These are phyloP conservation scores for Oscheius sp. DNA, from an alignment of 2,888 invertebrate genomes.

Conservation along the genomic window DNA sequence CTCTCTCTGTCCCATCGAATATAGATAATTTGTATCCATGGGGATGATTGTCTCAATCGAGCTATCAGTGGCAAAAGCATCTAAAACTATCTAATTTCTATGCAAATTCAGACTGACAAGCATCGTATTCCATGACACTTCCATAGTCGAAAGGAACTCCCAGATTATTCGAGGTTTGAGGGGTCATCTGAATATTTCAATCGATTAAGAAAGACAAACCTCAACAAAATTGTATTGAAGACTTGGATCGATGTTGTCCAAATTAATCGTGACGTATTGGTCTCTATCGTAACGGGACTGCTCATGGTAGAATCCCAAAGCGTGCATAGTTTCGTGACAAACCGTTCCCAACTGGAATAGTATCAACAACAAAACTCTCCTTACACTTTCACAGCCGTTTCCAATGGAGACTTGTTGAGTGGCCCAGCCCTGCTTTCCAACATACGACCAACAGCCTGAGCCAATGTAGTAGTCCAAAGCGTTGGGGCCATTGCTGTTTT, in stretches of 20 bases:
- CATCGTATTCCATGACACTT: conserved; percentile 54
- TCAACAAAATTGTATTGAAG: conserved; percentile 42
- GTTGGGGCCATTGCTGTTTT: neutral
- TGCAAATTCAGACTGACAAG: neutral
- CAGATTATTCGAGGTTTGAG: conserved; percentile 32
- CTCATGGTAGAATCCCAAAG: conserved; percentile 47
- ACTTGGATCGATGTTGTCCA: conserved; percentile 38
- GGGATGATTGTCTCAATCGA: conserved; percentile 38
- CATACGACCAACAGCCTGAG: conserved; percentile 50
- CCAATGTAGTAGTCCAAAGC: conserved; percentile 36
- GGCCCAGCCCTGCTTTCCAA: conserved; percentile 38
- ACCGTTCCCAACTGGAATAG: conserved; percentile 44
- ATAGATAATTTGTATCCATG: conserved; percentile 35
- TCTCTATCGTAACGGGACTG: conserved; percentile 48
- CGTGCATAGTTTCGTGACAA: conserved; percentile 45
- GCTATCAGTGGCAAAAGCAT: conserved; percentile 41
- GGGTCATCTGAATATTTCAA: conserved; percentile 40
- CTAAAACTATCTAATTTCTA: conserved; percentile 27
- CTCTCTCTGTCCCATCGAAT: conserved; percentile 45
- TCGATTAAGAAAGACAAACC: too few relatives aligned
- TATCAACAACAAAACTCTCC: neutral
- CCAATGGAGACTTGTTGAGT: conserved; percentile 46
- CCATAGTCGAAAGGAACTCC: conserved; percentile 46
- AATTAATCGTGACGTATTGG: conserved; percentile 37
- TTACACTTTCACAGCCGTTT: conserved; percentile 41